These are phyloP conservation scores for Dinoponera quadriceps DNA, from an alignment of 1,140 invertebrate species.

Conservation along the genomic window DNA sequence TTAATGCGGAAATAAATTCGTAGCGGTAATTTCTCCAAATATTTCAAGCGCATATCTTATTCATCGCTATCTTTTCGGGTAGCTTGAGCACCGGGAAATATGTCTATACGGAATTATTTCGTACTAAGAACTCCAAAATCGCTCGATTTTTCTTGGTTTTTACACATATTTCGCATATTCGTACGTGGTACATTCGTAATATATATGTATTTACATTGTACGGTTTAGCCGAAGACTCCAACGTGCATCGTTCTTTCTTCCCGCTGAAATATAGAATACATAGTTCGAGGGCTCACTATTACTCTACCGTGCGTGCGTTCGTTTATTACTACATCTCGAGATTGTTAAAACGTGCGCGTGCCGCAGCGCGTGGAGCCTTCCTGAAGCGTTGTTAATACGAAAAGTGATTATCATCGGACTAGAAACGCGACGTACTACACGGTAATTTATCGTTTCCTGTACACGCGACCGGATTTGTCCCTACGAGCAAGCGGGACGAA, in stretches of 20 bases:
- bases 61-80: too few species aligned
- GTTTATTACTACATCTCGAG: constrained; percentile 37
- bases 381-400: constrained; percentile 9
- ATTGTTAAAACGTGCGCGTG: constrained; percentile 23
- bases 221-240: not conserved
- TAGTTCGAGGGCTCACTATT: not conserved
- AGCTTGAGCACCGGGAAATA: too few species aligned
- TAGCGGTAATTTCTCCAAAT: too few species aligned
- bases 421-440: constrained; percentile 15
- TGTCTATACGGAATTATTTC: too few species aligned
- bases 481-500: constrained; percentile 21
- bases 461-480: constrained; percentile 25
- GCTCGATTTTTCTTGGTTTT: too few species aligned
- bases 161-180: too few species aligned
- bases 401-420: constrained; percentile 45
- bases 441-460: constrained; percentile 7
- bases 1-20: too few species aligned
- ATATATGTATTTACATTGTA: too few species aligned
- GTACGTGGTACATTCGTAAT: too few species aligned
- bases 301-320: constrained; percentile 38
- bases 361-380: not conserved
- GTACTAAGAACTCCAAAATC: too few species aligned
- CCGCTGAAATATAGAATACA: not conserved
- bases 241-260: not conserved
- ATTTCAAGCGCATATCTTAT: too few species aligned